phyloP scores from a whole-genome alignment of 2,797 vertebrate species.

The Harpagifer antarcticus region DNA sequence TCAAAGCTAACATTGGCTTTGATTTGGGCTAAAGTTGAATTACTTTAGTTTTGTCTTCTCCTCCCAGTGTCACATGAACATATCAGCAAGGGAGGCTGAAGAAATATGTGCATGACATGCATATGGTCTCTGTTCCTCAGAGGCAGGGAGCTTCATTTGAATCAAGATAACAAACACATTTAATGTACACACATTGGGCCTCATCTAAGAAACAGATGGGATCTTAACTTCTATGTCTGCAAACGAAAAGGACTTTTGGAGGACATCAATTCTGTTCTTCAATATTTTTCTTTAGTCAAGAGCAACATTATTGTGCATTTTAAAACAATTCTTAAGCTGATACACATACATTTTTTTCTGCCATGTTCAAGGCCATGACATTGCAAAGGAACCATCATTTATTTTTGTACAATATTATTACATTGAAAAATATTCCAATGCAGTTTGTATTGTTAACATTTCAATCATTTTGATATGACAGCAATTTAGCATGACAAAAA shows the following conservation, averaged over 20 bases:
- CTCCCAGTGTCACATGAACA: not conserved
- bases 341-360: not conserved
- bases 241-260: not conserved
- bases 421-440: not conserved
- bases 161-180: slow-evolving; percentile 2
- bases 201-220: not conserved
- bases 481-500: no score
- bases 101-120: not conserved
- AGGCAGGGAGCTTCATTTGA: not conserved
- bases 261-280: not conserved
- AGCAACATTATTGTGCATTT: not conserved
- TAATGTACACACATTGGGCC: not conserved
- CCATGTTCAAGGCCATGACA: no score
- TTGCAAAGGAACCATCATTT: not conserved
- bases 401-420: not conserved
- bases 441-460: not conserved
- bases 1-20: not conserved
- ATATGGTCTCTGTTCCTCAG: no score
- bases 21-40: not conserved
- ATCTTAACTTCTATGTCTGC: not conserved
- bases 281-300: not conserved
- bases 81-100: not conserved
- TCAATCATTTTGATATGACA: not conserved
- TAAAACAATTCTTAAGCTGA: not conserved
- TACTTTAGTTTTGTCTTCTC: not conserved